These are phyloP conservation scores for Chiloscyllium plagiosum DNA, from an alignment of 2,113 vertebrate genomes.

Conservation along the genomic window DNA sequence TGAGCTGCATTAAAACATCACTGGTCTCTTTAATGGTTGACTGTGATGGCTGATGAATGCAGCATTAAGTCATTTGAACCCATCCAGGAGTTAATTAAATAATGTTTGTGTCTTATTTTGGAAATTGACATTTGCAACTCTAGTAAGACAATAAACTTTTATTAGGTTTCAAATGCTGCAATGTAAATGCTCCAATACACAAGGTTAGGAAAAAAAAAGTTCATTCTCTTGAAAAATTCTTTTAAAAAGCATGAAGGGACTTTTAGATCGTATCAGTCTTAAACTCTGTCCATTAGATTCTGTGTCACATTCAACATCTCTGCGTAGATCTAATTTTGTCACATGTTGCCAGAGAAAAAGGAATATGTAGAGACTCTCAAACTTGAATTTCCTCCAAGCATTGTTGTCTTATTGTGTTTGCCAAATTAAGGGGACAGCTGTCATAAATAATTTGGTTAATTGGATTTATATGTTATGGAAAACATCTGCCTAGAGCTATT, in stretches of 20 bases:
- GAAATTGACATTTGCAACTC: slow-evolving; percentile 18
- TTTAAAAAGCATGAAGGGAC: neutral
- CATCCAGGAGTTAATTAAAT: neutral
- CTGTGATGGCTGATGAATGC: slow-evolving; percentile 31
- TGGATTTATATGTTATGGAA: slow-evolving; percentile 12
- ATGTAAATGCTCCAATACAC: neutral
- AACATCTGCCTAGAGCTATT: slow-evolving; percentile 4
- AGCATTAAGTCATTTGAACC: slow-evolving; percentile 19
- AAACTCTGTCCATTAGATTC: neutral
- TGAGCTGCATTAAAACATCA: slow-evolving; percentile 34
- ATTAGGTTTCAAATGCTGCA: neutral
- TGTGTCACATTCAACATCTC: neutral
- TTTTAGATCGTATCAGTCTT: neutral
- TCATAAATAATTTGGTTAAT: neutral
- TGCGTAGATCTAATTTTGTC: neutral
- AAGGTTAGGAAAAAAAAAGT: neutral
- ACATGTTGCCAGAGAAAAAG: neutral
- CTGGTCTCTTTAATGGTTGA: slow-evolving; percentile 25
- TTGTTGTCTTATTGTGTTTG: neutral
- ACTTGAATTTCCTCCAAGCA: neutral
- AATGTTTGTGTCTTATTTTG: slow-evolving; percentile 29
- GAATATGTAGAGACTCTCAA: neutral
- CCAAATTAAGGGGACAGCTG: neutral
- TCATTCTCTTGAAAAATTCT: neutral
- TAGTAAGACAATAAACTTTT: neutral